phyloP scores from a whole-genome alignment of 1,140 invertebrate species.

The Caerostris extrusa region DNA sequence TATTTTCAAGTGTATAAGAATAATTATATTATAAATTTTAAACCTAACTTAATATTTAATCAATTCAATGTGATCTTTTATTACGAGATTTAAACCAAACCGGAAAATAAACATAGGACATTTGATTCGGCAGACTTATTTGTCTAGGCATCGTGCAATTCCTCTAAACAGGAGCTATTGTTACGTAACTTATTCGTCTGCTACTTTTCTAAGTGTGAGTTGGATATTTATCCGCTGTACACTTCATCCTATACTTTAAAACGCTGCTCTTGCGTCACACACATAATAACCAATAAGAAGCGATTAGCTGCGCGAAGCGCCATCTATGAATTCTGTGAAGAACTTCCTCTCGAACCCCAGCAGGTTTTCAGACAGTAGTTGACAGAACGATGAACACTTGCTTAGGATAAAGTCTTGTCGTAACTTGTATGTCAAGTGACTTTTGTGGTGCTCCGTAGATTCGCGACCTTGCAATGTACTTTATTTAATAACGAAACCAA shows the following conservation, averaged over 20 bases:
- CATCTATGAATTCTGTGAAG: constrained; percentile 24
- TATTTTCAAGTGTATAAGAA: too few species aligned
- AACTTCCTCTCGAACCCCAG: not conserved
- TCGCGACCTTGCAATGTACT: constrained; percentile 30
- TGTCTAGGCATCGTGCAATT: not conserved
- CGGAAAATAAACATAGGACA: constrained; percentile 17
- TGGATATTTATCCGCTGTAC: not conserved
- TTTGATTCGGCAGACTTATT: constrained; percentile 23
- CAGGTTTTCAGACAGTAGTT: constrained; percentile 28
- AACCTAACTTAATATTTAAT: too few species aligned
- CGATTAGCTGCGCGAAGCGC: not conserved
- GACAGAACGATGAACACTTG: not conserved
- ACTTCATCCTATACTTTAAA: constrained; percentile 14
- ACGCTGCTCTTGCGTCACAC: constrained; percentile 29
- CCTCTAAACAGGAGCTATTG: not conserved
- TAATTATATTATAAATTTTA: too few species aligned
- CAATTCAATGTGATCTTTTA: too few species aligned
- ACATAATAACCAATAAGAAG: not conserved
- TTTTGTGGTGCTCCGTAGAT: constrained; percentile 24
- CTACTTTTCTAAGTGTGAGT: not conserved
- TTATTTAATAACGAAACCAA: constrained; percentile 30
- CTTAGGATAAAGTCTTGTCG: not conserved
- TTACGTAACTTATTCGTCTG: constrained; percentile 1
- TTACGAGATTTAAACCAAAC: not conserved
- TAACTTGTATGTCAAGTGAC: constrained; percentile 19